Evolutionary conservation across 2,888 invertebrate species (phyloP).

Genomic region (Tenthredo notha): DNA sequence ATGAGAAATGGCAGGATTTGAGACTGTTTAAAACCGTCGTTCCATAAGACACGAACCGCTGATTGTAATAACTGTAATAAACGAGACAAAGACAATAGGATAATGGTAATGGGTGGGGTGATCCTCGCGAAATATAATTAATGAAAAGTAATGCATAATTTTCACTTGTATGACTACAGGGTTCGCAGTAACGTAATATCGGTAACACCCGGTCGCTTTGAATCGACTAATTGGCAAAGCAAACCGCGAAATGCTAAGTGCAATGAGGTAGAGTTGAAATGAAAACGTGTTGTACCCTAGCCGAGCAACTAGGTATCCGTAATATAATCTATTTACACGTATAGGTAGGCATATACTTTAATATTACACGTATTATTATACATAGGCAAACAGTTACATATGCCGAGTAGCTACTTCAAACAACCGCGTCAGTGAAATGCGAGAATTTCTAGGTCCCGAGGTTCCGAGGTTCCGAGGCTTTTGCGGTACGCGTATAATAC

Average conservation of each 20-base stretch:
- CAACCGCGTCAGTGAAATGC: constrained; percentile 10
- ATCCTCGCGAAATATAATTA: neutral
- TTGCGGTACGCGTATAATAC: constrained; percentile 27
- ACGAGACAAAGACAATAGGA: constrained; percentile 1
- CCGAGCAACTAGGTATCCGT: neutral
- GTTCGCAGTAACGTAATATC: neutral
- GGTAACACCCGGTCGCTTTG: neutral
- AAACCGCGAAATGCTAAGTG: neutral
- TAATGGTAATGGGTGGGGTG: neutral
- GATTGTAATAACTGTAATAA: constrained; percentile 12
- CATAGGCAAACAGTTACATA: constrained; percentile 3
- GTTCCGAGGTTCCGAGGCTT: constrained; percentile 6
- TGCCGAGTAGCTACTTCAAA: constrained; percentile 18
- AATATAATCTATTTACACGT: neutral
- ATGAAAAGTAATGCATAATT: neutral
- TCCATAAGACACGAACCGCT: neutral
- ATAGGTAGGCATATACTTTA: neutral
- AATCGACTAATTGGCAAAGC: constrained; percentile 9
- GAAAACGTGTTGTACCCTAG: neutral
- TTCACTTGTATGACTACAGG: neutral
- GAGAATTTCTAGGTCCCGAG: constrained; percentile 21
- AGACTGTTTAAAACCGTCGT: neutral
- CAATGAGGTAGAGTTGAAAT: neutral
- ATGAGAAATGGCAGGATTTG: neutral
- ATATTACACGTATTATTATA: constrained; percentile 8